Conservation (phyloP, 2,113 vertebrate species). For the Zosterops japonicus region DNA sequence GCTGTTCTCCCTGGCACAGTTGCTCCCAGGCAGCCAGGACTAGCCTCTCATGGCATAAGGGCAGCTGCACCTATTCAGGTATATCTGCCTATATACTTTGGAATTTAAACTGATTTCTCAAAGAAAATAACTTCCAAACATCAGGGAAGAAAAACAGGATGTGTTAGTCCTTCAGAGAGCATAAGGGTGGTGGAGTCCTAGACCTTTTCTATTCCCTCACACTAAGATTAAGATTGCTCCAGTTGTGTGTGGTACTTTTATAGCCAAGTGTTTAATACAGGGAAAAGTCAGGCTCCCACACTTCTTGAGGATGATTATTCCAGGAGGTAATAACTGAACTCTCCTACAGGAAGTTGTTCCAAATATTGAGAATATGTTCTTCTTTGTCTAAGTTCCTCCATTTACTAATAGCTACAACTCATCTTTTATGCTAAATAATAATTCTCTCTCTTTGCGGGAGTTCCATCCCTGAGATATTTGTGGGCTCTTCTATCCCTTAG, state of each 20-base stretch:
- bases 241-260: background rate
- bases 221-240: background rate
- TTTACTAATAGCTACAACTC: constrained; percentile 10
- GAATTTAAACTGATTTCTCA: background rate
- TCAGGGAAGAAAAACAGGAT: background rate
- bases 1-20: background rate
- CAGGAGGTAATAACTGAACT: background rate
- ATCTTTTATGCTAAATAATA: constrained; percentile 22
- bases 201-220: background rate
- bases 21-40: background rate
- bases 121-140: background rate
- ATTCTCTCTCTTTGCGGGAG: background rate
- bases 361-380: constrained; percentile 28
- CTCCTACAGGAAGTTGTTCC: background rate
- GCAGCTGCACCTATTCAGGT: background rate
- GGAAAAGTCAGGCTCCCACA: background rate
- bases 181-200: background rate
- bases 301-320: background rate
- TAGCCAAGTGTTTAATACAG: background rate
- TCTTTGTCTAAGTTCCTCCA: background rate
- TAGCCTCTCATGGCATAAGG: background rate
- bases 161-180: background rate
- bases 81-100: background rate
- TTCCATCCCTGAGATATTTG: background rate
- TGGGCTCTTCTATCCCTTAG: constrained; percentile 7